Percentiles rank a stretch among this genome's conserved stretches.
phyloP scores from a whole-genome alignment of 2,797 vertebrate species.

The Masticophis lateralis region DNA sequence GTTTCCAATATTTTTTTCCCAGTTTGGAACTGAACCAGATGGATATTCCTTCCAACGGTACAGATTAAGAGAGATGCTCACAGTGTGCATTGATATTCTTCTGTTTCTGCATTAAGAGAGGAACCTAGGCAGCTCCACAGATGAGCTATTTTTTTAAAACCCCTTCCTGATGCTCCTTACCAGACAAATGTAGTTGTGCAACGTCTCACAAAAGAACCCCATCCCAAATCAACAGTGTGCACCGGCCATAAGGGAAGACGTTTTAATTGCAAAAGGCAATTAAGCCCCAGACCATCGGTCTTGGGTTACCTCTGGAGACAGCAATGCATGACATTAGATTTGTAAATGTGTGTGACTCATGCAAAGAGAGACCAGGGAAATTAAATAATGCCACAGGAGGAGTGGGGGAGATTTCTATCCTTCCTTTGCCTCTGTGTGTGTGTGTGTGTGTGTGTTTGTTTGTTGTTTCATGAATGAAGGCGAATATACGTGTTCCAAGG shows the following conservation, averaged over 20 bases:
- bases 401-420: neutral
- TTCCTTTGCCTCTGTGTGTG: neutral
- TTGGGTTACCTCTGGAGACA: neutral
- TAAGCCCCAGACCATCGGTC: neutral
- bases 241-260: neutral
- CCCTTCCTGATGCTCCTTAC: neutral
- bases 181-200: neutral
- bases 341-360: slow-evolving; percentile 34
- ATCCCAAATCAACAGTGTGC: neutral
- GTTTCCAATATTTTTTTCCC: too few species aligned
- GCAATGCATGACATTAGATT: slow-evolving; percentile 22
- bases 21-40: too few species aligned
- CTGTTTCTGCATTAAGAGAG: neutral
- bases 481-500: too few species aligned
- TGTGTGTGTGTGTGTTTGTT: too few species aligned
- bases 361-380: neutral
- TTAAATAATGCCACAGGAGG: neutral
- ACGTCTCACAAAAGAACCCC: neutral
- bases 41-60: neutral
- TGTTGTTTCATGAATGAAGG: too few species aligned
- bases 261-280: neutral
- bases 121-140: neutral
- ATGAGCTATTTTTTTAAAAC: neutral
- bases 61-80: neutral
- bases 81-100: neutral